phyloP scores from a whole-genome alignment of 2,113 vertebrate genomes.

The Saccopteryx leptura region DNA sequence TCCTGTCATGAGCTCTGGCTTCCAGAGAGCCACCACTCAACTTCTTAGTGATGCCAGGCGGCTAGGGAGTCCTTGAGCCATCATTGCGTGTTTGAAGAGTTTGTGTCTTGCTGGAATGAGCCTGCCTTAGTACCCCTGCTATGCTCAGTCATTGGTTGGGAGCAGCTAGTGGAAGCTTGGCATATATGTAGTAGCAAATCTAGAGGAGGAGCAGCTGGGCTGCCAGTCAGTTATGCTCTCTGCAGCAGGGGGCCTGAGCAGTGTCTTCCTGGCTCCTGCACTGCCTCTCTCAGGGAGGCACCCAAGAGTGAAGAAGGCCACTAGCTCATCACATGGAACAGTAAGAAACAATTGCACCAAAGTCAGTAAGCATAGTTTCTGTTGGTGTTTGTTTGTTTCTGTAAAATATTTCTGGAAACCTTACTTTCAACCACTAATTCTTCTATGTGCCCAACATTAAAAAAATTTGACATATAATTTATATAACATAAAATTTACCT shows the following conservation, averaged over 20 bases:
- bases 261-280: neutral
- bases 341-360: neutral
- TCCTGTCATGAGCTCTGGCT: neutral
- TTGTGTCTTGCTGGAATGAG: conserved; percentile 7
- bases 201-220: conserved; percentile 41
- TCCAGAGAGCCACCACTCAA: neutral
- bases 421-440: conserved; percentile 47
- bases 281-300: neutral
- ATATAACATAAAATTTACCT: neutral
- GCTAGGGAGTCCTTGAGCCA: neutral
- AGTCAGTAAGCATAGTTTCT: neutral
- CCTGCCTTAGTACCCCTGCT: neutral
- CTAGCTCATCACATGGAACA: neutral
- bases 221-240: neutral
- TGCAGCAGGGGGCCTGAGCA: neutral
- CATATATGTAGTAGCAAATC: neutral
- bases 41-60: neutral
- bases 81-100: neutral
- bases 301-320: neutral
- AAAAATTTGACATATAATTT: conserved; percentile 36
- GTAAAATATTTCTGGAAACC: conserved; percentile 38
- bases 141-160: neutral
- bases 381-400: accelerated
- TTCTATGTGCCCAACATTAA: neutral
- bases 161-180: conserved; percentile 31